Evolutionary conservation across 2,113 vertebrate genomes (phyloP).

Genomic region (Lagopus leucura): DNA sequence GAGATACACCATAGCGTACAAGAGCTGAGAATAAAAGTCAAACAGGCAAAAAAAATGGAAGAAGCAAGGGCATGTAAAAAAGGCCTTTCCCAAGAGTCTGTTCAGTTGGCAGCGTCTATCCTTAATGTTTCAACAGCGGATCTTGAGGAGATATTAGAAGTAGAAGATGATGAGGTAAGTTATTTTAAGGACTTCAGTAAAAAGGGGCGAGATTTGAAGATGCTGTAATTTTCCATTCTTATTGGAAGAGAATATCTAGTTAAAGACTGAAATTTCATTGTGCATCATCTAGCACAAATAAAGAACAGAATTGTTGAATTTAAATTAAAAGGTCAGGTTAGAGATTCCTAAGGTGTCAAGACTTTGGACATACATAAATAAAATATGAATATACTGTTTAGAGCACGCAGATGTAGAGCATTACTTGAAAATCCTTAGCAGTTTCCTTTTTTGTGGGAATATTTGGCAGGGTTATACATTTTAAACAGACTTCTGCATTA

Average conservation of each 20-base stretch:
- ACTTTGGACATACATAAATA: background rate
- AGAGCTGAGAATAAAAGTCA: conserved; percentile 83
- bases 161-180: conserved; percentile 85
- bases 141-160: conserved; percentile 87
- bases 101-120: conserved; percentile 90
- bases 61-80: conserved; percentile 37
- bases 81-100: conserved; percentile 80
- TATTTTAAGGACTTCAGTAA: background rate
- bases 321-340: background rate
- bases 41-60: conserved; percentile 78
- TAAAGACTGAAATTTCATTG: background rate
- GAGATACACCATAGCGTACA: conserved; percentile 84
- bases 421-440: conserved; percentile 13
- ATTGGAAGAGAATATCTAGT: background rate
- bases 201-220: background rate
- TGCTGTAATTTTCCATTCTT: background rate
- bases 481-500: background rate
- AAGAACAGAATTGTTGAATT: background rate
- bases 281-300: background rate
- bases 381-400: background rate
- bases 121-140: conserved; percentile 90
- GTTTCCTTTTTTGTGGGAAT: background rate
- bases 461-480: background rate
- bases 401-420: background rate
- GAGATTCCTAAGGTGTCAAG: background rate